A percentile compares a stretch with the other conserved stretches of the same genome.
These are phyloP conservation scores for Phengaris alcon DNA, from an alignment of 2,888 invertebrate genomes.

Conservation along the genomic window DNA sequence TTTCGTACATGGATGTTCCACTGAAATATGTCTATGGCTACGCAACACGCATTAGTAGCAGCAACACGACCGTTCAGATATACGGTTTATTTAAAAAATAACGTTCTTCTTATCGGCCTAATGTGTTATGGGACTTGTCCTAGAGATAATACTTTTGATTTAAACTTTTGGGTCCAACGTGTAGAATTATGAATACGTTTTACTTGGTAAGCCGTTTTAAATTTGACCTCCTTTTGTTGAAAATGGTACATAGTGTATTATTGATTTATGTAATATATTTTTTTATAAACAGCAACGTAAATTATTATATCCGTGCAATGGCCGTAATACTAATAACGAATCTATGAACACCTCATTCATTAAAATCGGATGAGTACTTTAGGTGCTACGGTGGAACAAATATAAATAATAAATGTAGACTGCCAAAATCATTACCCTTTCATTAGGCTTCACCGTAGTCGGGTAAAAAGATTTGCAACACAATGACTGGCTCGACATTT, in stretches of 20 bases:
- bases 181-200: conserved; percentile 30
- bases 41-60: conserved; percentile 60
- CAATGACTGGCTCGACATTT: too few relatives aligned
- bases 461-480: too few relatives aligned
- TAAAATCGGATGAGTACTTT: too few relatives aligned
- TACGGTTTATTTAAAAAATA: conserved; percentile 62
- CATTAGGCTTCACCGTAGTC: too few relatives aligned
- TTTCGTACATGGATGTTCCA: neutral
- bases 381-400: too few relatives aligned
- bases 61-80: conserved; percentile 56
- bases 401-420: too few relatives aligned
- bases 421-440: too few relatives aligned
- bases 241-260: neutral
- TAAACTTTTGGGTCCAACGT: conserved; percentile 10
- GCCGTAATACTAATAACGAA: too few relatives aligned
- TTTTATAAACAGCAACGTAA: too few relatives aligned
- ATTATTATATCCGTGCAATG: too few relatives aligned
- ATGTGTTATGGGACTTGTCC: conserved; percentile 56
- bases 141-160: conserved; percentile 25
- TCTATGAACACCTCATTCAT: too few relatives aligned
- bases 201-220: neutral
- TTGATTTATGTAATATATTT: too few relatives aligned
- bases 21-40: conserved; percentile 39
- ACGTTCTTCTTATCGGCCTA: conserved; percentile 48
- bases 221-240: neutral